These are phyloP conservation scores for Euschistus heros DNA, from an alignment of 1,140 invertebrate genomes.

Conservation along the genomic window DNA sequence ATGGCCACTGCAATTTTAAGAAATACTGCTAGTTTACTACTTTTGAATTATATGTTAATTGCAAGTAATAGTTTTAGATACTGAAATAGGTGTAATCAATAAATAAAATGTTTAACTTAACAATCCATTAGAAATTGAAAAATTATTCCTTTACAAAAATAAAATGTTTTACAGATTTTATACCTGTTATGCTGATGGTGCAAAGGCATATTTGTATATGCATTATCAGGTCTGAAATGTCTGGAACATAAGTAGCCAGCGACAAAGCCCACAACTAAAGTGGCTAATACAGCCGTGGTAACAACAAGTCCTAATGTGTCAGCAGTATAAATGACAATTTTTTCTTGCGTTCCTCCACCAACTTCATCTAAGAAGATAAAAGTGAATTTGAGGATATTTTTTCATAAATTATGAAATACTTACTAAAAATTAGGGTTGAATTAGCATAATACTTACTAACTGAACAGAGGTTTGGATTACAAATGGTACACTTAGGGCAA, in stretches of 20 bases:
- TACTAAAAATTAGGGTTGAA: background rate
- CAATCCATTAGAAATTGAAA: background rate
- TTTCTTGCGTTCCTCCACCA: slow-evolving; percentile 31
- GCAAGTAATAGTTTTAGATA: no score
- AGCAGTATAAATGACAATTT: slow-evolving; percentile 62
- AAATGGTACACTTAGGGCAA: slow-evolving; percentile 28
- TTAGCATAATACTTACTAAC: slow-evolving; percentile 19
- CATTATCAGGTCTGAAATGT: slow-evolving; percentile 53
- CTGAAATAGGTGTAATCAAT: no score
- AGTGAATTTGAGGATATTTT: background rate
- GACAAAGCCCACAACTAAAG: slow-evolving; percentile 69
- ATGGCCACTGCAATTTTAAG: no score
- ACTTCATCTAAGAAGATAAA: background rate
- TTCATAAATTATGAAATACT: background rate
- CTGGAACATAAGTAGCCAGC: slow-evolving; percentile 72
- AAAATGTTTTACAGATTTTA: no score
- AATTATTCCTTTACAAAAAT: background rate
- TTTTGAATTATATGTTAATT: no score
- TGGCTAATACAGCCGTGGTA: slow-evolving; percentile 61
- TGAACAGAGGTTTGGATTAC: slow-evolving; percentile 25
- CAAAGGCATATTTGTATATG: slow-evolving; percentile 57
- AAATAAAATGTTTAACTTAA: no score
- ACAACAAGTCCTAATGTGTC: slow-evolving; percentile 68
- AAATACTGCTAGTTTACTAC: no score
- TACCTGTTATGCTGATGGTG: slow-evolving; percentile 49